phyloP scores from a whole-genome alignment of 2,797 vertebrate species.

The Girardinus metallicus region DNA sequence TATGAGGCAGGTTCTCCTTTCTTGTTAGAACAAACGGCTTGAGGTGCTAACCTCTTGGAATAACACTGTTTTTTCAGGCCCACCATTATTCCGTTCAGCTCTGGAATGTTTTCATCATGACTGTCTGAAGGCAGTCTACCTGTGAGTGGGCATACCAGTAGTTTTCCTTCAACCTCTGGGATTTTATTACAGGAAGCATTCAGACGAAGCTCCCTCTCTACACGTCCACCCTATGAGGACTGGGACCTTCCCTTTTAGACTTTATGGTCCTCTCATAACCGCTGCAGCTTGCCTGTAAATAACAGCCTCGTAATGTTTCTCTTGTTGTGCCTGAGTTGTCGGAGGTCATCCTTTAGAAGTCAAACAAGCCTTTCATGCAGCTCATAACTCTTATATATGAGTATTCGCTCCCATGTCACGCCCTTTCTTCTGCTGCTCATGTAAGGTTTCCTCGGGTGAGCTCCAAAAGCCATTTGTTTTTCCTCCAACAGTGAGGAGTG shows the following conservation, averaged over 20 bases:
- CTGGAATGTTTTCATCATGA: background rate
- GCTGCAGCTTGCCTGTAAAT: background rate
- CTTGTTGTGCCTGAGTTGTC: background rate
- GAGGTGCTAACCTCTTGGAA: background rate
- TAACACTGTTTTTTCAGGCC: background rate
- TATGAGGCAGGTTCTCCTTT: background rate
- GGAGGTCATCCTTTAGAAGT: background rate
- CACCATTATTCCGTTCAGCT: background rate
- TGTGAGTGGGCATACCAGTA: conserved; percentile 5
- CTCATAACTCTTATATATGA: background rate
- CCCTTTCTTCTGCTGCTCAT: background rate
- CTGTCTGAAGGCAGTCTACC: conserved; percentile 1
- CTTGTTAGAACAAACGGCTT: background rate
- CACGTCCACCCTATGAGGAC: background rate
- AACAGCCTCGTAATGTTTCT: background rate
- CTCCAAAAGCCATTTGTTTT: background rate
- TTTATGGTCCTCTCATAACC: background rate
- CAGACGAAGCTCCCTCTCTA: conserved; percentile 7
- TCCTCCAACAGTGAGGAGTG: background rate
- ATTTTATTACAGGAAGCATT: conserved; percentile 6
- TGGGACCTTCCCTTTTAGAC: background rate
- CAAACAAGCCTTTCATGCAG: background rate
- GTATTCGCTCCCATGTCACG: background rate
- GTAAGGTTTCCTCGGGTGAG: background rate
- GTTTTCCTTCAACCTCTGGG: conserved; percentile 14